These are phyloP conservation scores for Platycheirus rosarum DNA, from an alignment of 2,888 invertebrate species.

Conservation along the genomic window DNA sequence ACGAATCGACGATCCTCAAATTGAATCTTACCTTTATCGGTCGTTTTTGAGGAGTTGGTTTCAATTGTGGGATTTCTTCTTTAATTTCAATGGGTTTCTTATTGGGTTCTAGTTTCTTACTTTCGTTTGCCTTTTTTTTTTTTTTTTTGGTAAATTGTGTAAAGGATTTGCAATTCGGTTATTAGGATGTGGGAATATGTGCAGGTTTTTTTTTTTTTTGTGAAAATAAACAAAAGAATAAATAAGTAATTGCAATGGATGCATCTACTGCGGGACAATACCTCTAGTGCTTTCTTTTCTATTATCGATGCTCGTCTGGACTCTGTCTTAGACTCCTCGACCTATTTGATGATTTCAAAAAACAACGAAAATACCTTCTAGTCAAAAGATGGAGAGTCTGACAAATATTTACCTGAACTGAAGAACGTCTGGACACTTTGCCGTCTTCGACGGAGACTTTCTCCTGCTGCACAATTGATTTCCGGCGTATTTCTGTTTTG, in stretches of 20 bases:
- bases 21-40: slow-evolving; percentile 79
- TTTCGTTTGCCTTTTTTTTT: slow-evolving; percentile 76
- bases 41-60: slow-evolving; percentile 83
- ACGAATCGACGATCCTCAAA: not conserved
- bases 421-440: slow-evolving; percentile 79
- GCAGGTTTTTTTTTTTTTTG: slow-evolving; percentile 22
- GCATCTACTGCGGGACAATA: slow-evolving; percentile 62
- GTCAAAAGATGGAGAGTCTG: not conserved
- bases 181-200: slow-evolving; percentile 2
- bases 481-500: slow-evolving; percentile 77
- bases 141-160: slow-evolving; percentile 16
- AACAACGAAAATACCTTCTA: not conserved
- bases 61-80: slow-evolving; percentile 86
- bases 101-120: slow-evolving; percentile 78
- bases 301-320: slow-evolving; percentile 79
- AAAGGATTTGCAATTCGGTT: not conserved
- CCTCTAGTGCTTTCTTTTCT: slow-evolving; percentile 80
- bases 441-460: slow-evolving; percentile 76
- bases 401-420: slow-evolving; percentile 78
- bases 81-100: slow-evolving; percentile 84
- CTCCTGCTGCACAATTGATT: slow-evolving; percentile 76
- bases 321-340: slow-evolving; percentile 77
- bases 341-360: slow-evolving; percentile 66
- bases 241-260: not conserved
- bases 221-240: slow-evolving; percentile 15